Conservation (phyloP, 2,888 invertebrate species). For the Philereme transversata region DNA sequence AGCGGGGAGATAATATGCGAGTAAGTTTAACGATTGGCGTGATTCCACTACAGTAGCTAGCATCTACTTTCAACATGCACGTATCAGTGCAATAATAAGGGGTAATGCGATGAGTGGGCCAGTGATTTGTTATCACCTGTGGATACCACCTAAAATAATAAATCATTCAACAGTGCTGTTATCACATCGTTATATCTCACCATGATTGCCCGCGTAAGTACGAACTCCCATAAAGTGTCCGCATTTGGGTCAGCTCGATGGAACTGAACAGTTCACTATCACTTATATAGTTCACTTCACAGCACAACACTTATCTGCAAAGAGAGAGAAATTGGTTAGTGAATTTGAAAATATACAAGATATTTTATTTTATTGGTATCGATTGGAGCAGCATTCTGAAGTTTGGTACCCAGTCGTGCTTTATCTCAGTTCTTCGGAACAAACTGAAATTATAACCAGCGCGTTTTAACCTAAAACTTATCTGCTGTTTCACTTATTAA, state of each 20-base stretch:
- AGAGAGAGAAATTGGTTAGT: slow-evolving; percentile 22
- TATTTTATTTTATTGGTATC: too few species aligned
- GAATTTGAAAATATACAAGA: not conserved
- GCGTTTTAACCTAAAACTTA: too few species aligned
- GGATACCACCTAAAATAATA: slow-evolving; percentile 21
- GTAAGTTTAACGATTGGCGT: too few species aligned
- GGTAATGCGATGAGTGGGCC: slow-evolving; percentile 1
- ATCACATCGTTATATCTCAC: slow-evolving; percentile 53
- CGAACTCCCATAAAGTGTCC: slow-evolving; percentile 65
- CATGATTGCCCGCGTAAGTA: slow-evolving; percentile 70
- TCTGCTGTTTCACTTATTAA: too few species aligned
- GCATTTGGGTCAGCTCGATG: slow-evolving; percentile 60
- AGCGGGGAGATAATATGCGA: too few species aligned
- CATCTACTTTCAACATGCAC: too few species aligned
- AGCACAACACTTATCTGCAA: slow-evolving; percentile 40
- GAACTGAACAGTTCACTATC: slow-evolving; percentile 32
- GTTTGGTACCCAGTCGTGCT: too few species aligned
- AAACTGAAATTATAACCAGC: too few species aligned
- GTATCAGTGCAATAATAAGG: too few species aligned
- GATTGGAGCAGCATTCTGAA: too few species aligned
- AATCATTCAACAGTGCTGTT: slow-evolving; percentile 33
- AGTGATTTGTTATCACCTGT: slow-evolving; percentile 8
- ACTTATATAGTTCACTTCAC: slow-evolving; percentile 32
- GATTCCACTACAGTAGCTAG: too few species aligned
- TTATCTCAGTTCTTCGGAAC: too few species aligned